Evolutionary conservation across 2,797 vertebrate genomes (phyloP).

Genomic region (Euphonia xanthogaster): DNA sequence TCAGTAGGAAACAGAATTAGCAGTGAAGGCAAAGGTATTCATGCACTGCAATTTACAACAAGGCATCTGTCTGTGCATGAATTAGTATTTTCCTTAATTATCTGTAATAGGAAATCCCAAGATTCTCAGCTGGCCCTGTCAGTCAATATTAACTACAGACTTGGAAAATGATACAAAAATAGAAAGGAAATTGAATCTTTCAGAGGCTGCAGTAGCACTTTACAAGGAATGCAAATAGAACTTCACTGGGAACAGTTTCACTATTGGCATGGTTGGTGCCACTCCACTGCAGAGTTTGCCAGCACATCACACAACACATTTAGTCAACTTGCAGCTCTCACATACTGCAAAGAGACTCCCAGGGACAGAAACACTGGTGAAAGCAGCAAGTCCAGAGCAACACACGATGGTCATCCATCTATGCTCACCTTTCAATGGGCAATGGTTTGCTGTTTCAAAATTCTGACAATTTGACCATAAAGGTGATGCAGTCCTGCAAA

Average conservation of each 20-base stretch:
- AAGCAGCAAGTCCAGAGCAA: background rate
- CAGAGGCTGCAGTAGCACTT: background rate
- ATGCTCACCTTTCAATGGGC: background rate
- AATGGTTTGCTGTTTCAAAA: background rate
- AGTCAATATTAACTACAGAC: conserved; percentile 53
- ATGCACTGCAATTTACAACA: conserved; percentile 25
- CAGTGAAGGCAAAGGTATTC: conserved; percentile 23
- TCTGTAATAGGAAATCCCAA: conserved; percentile 59
- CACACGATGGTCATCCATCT: rapidly evolving
- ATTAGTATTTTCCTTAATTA: conserved; percentile 64
- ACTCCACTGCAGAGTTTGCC: background rate
- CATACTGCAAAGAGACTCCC: background rate
- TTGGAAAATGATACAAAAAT: conserved; percentile 53
- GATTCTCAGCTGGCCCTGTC: conserved; percentile 42
- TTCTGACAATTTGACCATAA: background rate
- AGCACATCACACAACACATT: background rate
- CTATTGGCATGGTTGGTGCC: background rate
- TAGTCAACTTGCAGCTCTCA: background rate
- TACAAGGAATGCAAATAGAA: conserved; percentile 6
- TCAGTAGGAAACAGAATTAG: conserved; percentile 19
- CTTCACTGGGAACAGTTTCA: background rate
- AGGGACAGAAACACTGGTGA: background rate
- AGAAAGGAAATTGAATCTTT: conserved; percentile 46
- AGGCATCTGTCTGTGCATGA: conserved; percentile 35
- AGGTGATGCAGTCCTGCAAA: background rate